Conservation (phyloP, 2,113 vertebrate species). For the Atlantisia rogersi region DNA sequence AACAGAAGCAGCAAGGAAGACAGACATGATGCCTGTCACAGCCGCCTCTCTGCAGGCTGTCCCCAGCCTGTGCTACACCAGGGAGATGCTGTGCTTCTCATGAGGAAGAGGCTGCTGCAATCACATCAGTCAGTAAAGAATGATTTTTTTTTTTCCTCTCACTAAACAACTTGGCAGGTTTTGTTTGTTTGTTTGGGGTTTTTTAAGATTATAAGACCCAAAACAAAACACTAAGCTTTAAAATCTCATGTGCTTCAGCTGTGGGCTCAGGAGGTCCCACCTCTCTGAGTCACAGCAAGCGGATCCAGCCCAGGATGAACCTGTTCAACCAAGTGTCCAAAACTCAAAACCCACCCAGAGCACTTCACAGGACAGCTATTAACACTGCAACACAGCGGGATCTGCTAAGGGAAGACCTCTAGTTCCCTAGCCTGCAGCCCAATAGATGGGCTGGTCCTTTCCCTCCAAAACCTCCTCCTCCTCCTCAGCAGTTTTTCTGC, state of each 20-base stretch:
- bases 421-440: neutral
- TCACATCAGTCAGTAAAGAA: neutral
- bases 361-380: neutral
- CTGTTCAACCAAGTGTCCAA: rapidly evolving
- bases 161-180: neutral
- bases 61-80: neutral
- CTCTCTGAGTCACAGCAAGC: neutral
- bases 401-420: neutral
- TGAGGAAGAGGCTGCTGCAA: neutral
- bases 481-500: neutral
- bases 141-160: neutral
- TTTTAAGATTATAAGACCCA: neutral
- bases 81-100: neutral
- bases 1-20: neutral
- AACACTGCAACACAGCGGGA: neutral
- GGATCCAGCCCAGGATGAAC: neutral
- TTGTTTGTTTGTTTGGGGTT: no score
- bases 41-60: neutral
- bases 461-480: neutral
- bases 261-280: neutral
- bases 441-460: neutral
- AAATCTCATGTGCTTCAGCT: neutral
- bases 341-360: neutral
- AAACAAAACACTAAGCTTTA: neutral
- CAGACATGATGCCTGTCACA: neutral